Evolutionary conservation across 1,140 invertebrate species (phyloP).

Genomic region (Bemisia tabaci): DNA sequence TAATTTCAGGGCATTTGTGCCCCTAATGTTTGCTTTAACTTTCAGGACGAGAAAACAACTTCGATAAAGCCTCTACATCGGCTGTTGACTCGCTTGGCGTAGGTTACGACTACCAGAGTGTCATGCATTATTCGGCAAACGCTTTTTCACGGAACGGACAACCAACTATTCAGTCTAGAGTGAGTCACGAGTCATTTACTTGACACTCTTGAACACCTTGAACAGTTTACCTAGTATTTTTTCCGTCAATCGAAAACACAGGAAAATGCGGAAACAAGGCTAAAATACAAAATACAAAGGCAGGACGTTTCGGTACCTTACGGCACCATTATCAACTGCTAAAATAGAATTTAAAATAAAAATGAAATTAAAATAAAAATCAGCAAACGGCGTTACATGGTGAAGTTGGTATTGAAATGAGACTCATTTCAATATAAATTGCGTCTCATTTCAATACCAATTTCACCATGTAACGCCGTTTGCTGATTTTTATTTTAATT

Average conservation of each 20-base stretch:
- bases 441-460: neutral
- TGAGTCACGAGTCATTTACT: constrained; percentile 25
- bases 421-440: neutral
- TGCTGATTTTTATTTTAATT: too few species aligned
- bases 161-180: constrained; percentile 51
- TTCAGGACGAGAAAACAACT: constrained; percentile 46
- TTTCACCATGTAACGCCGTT: too few species aligned
- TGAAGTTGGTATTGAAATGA: too few species aligned
- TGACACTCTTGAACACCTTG: neutral
- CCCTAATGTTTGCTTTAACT: too few species aligned
- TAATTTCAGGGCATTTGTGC: too few species aligned
- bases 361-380: neutral
- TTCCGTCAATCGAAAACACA: too few species aligned
- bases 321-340: neutral
- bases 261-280: too few species aligned
- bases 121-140: constrained; percentile 69
- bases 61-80: constrained; percentile 44
- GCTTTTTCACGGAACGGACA: constrained; percentile 60
- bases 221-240: neutral
- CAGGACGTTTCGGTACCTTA: too few species aligned
- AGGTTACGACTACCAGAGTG: constrained; percentile 60
- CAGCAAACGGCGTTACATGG: too few species aligned
- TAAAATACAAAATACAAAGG: too few species aligned
- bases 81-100: constrained; percentile 46
- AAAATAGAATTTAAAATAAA: neutral